A percentile compares a stretch with the other conserved stretches of the same genome.
Conservation (phyloP, 2,797 vertebrate genomes). For the Ctenochaetus hawaiiensis region DNA sequence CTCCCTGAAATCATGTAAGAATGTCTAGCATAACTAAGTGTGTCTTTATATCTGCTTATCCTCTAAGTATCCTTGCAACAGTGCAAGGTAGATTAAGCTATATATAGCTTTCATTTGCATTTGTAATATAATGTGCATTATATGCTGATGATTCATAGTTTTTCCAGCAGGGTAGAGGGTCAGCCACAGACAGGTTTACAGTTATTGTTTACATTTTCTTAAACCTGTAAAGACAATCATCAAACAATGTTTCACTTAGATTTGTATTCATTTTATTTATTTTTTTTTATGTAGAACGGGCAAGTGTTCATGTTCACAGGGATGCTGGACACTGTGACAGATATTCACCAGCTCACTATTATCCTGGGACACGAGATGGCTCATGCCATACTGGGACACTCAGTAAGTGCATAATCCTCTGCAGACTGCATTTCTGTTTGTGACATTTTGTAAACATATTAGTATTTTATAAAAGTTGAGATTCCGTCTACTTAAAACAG, state of each 20-base stretch:
- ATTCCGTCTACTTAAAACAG: no score
- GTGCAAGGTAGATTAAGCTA: background rate
- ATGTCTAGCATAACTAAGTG: background rate
- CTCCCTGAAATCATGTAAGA: background rate
- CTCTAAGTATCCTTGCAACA: background rate
- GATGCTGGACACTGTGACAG: conserved; percentile 88
- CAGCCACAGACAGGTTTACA: background rate
- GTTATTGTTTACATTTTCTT: background rate
- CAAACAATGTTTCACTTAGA: background rate
- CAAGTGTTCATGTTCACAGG: conserved; percentile 96
- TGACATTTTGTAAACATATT: background rate
- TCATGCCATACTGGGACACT: conserved; percentile 92
- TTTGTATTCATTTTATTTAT: background rate
- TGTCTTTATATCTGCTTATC: background rate
- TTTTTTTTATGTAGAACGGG: conserved; percentile 86
- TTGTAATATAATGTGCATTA: background rate
- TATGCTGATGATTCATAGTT: background rate
- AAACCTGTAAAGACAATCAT: background rate
- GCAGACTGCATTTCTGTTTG: background rate
- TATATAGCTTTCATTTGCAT: background rate
- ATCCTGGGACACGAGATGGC: conserved; percentile 97
- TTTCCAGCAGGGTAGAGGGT: background rate
- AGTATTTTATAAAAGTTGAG: no score
- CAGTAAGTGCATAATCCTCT: conserved; percentile 86
- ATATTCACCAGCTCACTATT: conserved; percentile 92